Base-by-base conservation (phyloP, 2,113 vertebrate genomes). In the Terrapene triunguis region DNA sequence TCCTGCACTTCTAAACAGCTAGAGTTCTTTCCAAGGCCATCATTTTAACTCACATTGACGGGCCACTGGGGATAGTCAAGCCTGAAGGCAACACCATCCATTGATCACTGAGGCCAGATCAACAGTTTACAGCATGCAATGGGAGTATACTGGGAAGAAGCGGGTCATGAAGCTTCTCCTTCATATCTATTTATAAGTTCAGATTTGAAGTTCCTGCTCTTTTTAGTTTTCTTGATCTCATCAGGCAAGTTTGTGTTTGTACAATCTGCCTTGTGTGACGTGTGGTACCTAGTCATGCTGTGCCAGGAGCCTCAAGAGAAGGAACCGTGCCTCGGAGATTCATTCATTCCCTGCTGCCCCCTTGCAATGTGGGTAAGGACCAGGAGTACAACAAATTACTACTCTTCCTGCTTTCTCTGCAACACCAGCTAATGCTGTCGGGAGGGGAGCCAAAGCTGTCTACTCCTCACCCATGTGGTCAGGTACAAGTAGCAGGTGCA, bases 1-100 rank as follows among this genome's bases (percentile, higher is more conserved):
- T 21, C 55, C 38, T 87, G 91, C 54, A 80, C 80, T 24, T 29
- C 89, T 84, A 27, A 96, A 85, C 78, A 27, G 55, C 48, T 91
- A 94, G 78, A 38, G 1, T 8, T 88, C 9, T 89, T 80, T 88
- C 54, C 27, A 96, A 93, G 81, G 57, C 19, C 88, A 32, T 84
- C 84, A 59, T 84, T 95, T 35, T 90, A 80, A 93, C 24, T 7
- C 88, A 44, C 10, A 16, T 86, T 12, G 2, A 65, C 5, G 84
- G 54, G 6, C 22, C 78, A 80, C 29, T 87, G 59, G 7, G 2
- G 35, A 80, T 69, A 42, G 88, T 47, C 82, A 88, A 22, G 11
- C 38, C 24, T 57, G 29, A 76, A 80, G 78, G 3, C 59, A 89
- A 6, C 51, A 92, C 87, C 1, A 14, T 6, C 54, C 17, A 87